Percentiles rank a stretch among this genome's conserved stretches.
phyloP scores from a whole-genome alignment of 53 echinoderm and acorn worm genomes.

The Crossaster papposus region DNA sequence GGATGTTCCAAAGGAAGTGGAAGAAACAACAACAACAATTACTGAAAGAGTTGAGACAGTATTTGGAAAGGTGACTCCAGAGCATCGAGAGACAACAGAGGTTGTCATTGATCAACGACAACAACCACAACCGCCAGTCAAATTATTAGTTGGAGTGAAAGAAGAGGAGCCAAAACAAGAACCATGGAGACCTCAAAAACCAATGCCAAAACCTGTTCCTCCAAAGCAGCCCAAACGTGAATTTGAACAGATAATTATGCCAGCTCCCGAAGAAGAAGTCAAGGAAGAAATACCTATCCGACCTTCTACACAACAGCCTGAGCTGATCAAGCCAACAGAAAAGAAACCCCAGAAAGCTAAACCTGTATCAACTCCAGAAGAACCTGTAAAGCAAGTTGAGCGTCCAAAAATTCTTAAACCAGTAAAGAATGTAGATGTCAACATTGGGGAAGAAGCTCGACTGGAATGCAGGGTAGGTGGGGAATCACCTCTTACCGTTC shows the following conservation, averaged over 20 bases:
- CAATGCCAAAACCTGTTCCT: conserved; percentile 18
- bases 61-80: conserved; percentile 25
- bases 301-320: conserved; percentile 25
- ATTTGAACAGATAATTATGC: conserved; percentile 48
- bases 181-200: conserved; percentile 17
- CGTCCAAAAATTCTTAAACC: conserved; percentile 71
- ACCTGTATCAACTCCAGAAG: conserved; percentile 18
- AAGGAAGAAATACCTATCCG: conserved; percentile 21
- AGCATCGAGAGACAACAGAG: conserved; percentile 72
- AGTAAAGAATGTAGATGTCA: conserved; percentile 72
- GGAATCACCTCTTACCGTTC: conserved; percentile 68
- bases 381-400: conserved; percentile 17
- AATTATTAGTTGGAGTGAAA: conserved; percentile 37
- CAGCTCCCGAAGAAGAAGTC: conserved; percentile 30
- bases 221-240: conserved; percentile 59
- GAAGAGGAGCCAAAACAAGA: conserved; percentile 31
- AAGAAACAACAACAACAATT: conserved; percentile 66
- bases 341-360: not conserved
- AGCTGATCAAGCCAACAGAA: conserved; percentile 28
- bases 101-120: conserved; percentile 72
- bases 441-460: conserved; percentile 71
- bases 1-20: conserved; percentile 60
- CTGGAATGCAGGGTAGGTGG: conserved; percentile 77
- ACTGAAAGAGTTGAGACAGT: conserved; percentile 66
- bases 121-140: conserved; percentile 70